Percentiles rank a stretch among this genome's conserved stretches.
Evolutionary conservation across 2,888 invertebrate species (phyloP).

Genomic region (Nowickia ferox): DNA sequence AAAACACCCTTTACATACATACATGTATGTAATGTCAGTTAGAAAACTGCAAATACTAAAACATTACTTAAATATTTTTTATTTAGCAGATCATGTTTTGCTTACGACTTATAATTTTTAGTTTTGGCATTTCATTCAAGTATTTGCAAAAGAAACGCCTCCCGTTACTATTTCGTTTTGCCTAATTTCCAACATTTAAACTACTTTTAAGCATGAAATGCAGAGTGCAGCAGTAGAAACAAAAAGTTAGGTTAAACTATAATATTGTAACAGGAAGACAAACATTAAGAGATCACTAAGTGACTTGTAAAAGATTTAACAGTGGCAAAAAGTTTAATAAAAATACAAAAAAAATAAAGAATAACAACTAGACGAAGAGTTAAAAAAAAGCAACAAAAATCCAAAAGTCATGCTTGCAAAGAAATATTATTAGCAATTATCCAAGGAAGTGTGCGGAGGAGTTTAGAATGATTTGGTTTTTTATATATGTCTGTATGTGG

Average conservation of each 20-base stretch:
- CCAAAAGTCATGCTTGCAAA: conserved; percentile 6
- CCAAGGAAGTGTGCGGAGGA: not conserved
- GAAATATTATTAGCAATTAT: not conserved
- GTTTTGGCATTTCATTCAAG: too few species aligned
- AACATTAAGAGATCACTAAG: conserved; percentile 59
- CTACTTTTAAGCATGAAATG: conserved; percentile 14
- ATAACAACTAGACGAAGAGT: not conserved
- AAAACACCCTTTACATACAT: too few species aligned
- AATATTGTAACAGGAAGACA: conserved; percentile 32
- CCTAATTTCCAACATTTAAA: not conserved
- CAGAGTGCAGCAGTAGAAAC: not conserved
- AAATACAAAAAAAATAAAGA: not conserved
- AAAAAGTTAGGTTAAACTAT: not conserved
- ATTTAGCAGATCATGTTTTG: too few species aligned
- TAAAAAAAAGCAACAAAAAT: conserved; percentile 14
- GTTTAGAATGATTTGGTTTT: too few species aligned
- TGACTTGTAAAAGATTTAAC: conserved; percentile 46
- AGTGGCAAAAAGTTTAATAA: not conserved
- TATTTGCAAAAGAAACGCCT: too few species aligned
- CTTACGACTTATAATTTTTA: too few species aligned
- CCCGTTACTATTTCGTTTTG: not conserved
- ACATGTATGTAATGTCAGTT: too few species aligned
- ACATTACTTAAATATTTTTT: too few species aligned
- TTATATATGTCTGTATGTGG: too few species aligned
- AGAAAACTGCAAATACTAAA: too few species aligned